A percentile compares a stretch with the other conserved stretches of the same genome.
These are phyloP conservation scores for Dexiosoma caninum DNA, from an alignment of 2,888 invertebrate species.

Conservation along the genomic window DNA sequence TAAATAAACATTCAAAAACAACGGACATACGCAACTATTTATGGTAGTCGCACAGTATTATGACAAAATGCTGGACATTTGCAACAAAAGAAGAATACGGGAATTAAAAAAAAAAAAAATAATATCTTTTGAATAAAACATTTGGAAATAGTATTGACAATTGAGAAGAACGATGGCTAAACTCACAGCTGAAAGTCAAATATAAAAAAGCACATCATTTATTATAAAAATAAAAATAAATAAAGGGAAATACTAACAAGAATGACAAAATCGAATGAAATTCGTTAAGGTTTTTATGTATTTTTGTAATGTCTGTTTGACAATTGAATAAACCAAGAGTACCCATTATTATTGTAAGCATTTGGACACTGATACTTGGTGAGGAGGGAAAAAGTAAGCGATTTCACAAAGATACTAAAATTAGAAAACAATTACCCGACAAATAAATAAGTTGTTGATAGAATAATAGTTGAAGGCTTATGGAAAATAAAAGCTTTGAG, in stretches of 20 bases:
- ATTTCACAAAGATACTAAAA: neutral
- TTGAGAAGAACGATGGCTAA: neutral
- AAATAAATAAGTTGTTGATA: conserved; percentile 16
- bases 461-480: conserved; percentile 8
- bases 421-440: conserved; percentile 27
- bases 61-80: conserved; percentile 66
- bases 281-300: conserved; percentile 52
- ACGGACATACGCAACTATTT: conserved; percentile 22
- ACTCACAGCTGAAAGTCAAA: neutral
- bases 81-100: conserved; percentile 29
- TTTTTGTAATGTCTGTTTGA: conserved; percentile 35
- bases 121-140: conserved; percentile 26
- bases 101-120: neutral
- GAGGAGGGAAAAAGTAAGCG: neutral
- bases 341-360: conserved; percentile 30
- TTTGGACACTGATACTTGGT: conserved; percentile 21
- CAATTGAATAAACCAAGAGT: conserved; percentile 50
- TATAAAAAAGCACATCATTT: conserved; percentile 38
- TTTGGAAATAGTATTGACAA: neutral
- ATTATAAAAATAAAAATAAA: conserved; percentile 38
- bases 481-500: neutral
- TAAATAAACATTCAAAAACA: neutral
- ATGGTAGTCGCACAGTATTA: conserved; percentile 67
- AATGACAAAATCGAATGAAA: conserved; percentile 26
- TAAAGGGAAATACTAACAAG: too few relatives aligned